A percentile compares a stretch with the other conserved stretches of the same genome.
Evolutionary conservation across 2,797 vertebrate species (phyloP).

Genomic region (Hypotaenidia okinawae): DNA sequence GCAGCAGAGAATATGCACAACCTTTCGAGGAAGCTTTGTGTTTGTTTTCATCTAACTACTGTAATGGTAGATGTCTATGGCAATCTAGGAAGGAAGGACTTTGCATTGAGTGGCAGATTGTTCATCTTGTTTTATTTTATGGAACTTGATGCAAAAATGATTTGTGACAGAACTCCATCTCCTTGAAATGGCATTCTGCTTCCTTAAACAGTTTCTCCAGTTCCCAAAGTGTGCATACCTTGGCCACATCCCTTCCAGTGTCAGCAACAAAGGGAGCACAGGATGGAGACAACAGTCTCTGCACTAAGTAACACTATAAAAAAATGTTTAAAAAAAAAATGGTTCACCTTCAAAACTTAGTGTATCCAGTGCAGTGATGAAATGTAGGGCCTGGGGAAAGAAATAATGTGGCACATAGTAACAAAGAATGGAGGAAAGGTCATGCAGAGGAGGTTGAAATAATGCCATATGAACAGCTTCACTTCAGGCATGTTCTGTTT

Average conservation of each 20-base stretch:
- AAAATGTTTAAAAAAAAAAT: not conserved
- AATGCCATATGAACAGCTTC: not conserved
- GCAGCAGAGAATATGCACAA: not conserved
- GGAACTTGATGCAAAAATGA: not conserved
- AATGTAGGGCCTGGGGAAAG: not conserved
- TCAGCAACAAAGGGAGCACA: not conserved
- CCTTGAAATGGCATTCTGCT: not conserved
- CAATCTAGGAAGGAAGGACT: not conserved
- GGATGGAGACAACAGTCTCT: not conserved
- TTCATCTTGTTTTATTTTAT: not conserved
- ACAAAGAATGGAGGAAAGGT: conserved; percentile 23
- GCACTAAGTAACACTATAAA: not conserved
- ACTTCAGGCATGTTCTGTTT: conserved; percentile 42
- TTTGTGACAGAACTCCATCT: not conserved
- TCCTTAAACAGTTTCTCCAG: not conserved
- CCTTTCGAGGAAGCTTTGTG: not conserved
- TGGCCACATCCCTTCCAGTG: not conserved
- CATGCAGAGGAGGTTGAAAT: conserved; percentile 19
- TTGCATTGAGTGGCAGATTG: not conserved
- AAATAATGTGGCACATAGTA: not conserved
- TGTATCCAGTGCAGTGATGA: not conserved
- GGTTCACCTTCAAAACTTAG: not conserved
- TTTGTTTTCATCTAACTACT: not conserved
- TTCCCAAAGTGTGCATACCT: not conserved
- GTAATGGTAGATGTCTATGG: not conserved